Evolutionary conservation across 2,113 vertebrate species (phyloP), one percentile per base, ranked within the genome.

Genomic region (Zapornia atra): DNA sequence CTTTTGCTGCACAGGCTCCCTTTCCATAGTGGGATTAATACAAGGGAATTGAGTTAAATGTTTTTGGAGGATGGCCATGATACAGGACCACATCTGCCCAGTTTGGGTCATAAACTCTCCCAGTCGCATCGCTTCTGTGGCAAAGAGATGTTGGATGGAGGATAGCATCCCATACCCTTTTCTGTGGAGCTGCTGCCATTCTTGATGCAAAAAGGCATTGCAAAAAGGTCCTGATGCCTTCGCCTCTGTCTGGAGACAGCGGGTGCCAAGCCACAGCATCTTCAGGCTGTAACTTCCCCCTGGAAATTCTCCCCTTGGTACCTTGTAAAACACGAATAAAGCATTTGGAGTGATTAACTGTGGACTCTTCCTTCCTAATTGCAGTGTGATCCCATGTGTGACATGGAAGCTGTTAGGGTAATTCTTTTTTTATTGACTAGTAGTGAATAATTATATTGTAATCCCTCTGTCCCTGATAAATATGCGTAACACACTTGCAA

Each of bases 341-440:
- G 8, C 13, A 5, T 60, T 81, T 92, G 64, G 40, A 81, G 29
- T 86, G 77, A 83, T 56, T 54, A 82, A 86, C 38, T 5, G 6
- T 10, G 50, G 19, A 21, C 25, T 80, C 66, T 77, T 65, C 75
- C 65, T 80, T 61, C 82, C 70, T 91, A 29, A 71, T 28, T 83
- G 85, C 2, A 1, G 31, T 19, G 86, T 63, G 71, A 91, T 90
- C 46, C 64, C 60, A 19, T 42, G 71, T 21, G 44, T 73, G 87
- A 57, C 82, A 64, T 48, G 15, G 71, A 75, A 90, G 65, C 50
- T 95, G 72, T 78, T 78, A 70, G 1, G 17, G 50, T 78, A 86
- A 94, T 91, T 94, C 64, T 21, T 42, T 81, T 90, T 94, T 90
- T 71, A 86, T 88, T 38, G 92, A 56, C 86, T 51, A 21, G 42